Evolutionary conservation across 1,140 invertebrate genomes (phyloP), one percentile per base, ranked within the genome.

Genomic region (Spodoptera litura): DNA sequence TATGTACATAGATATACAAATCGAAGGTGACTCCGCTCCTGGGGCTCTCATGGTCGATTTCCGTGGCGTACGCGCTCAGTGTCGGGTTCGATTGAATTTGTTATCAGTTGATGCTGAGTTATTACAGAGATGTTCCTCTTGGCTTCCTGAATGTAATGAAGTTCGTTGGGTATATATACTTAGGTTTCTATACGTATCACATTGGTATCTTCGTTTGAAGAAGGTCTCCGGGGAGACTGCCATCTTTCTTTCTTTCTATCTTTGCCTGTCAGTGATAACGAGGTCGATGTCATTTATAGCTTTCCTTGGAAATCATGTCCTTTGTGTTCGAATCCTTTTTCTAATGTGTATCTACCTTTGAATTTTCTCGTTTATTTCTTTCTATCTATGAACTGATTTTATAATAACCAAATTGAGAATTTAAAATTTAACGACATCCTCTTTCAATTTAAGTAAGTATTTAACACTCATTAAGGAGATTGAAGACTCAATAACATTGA

Each of bases 231-330:
- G 85, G 82, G 86, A 84, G 74, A 75, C 25, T 75, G 78, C 83
- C 80, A 85, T 88, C 78, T 86, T 88, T 89, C 81, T 87, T 85
- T 52, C 73, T 82, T 85, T 81, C 85, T 81, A 88, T 85, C 80
- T 85, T 62, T 53, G 61, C 78, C 81, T 87, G 73, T 62, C 73
- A 81, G 79, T 82, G 85, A 88, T 87, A 88, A 86, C 83, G 78
- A 86, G 79, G 71, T 56, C 76, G 78, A 84, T 81, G 79, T 83
- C 82, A 86, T 88, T 88, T 86, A 83, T 85, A 74, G 71, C 71
- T 74, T 74, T 49, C 20, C 15, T 59, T 53, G 35, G 27, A 15
- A 64, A 64, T 38, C 20, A 49, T 64, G 59, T 75, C 73, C 73
- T 75, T 62, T 75, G 59, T 75, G 73, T 64, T 73, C 15, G 25